These are phyloP conservation scores for Elgaria multicarinata DNA, from an alignment of 2,113 vertebrate species.

Conservation along the genomic window DNA sequence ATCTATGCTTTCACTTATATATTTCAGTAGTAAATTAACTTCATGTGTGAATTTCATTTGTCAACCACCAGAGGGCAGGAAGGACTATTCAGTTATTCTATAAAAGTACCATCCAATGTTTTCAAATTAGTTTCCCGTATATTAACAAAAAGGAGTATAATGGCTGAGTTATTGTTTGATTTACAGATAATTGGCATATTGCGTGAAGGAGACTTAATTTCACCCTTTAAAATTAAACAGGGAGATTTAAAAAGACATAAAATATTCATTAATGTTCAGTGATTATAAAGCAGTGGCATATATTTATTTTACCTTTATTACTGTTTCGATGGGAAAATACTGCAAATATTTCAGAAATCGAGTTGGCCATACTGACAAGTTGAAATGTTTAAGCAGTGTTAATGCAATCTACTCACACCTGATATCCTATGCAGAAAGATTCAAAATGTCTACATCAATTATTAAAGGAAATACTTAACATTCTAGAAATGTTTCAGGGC, in stretches of 20 bases:
- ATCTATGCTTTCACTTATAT: conserved; percentile 23
- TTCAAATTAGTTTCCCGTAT: conserved; percentile 87
- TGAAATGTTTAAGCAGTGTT: conserved; percentile 88
- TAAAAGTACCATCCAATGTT: conserved; percentile 76
- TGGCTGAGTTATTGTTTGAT: conserved; percentile 95
- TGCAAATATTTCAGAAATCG: conserved; percentile 89
- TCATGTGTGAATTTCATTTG: conserved; percentile 63
- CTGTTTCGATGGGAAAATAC: conserved; percentile 89
- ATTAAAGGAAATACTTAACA: conserved; percentile 88
- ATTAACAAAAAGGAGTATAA: conserved; percentile 90
- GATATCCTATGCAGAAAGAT: conserved; percentile 84
- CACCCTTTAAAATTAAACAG: conserved; percentile 94
- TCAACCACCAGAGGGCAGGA: conserved; percentile 83
- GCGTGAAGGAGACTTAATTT: conserved; percentile 89
- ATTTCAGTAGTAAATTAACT: conserved; percentile 38
- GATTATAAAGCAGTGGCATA: conserved; percentile 88
- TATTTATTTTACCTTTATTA: conserved; percentile 89
- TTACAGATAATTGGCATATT: conserved; percentile 92
- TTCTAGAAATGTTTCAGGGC: conserved; percentile 78
- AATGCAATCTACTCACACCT: conserved; percentile 83
- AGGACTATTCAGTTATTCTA: conserved; percentile 80
- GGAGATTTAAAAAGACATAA: conserved; percentile 94
- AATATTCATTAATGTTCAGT: conserved; percentile 94
- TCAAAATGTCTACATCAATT: conserved; percentile 91
- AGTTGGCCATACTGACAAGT: conserved; percentile 88